Conservation (phyloP, 2,113 vertebrate species). For the Upupa epops region DNA sequence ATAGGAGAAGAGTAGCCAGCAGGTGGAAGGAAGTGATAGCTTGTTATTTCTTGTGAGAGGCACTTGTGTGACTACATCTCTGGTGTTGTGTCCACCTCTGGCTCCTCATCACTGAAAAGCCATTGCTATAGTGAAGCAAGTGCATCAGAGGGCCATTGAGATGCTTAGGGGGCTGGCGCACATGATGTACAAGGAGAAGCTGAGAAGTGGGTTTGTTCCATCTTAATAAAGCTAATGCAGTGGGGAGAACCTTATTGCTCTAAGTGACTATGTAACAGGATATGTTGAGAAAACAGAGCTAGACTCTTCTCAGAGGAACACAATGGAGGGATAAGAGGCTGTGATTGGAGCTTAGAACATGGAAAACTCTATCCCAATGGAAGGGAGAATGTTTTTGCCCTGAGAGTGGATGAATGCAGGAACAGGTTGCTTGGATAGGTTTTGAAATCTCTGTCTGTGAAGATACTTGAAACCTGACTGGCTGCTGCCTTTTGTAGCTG, state of each 20-base stretch:
- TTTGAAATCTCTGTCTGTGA: neutral
- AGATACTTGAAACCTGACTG: accelerated
- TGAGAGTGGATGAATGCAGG: neutral
- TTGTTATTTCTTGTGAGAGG: too few species aligned
- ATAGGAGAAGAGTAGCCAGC: too few species aligned
- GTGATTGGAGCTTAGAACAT: neutral
- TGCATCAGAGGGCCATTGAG: too few species aligned
- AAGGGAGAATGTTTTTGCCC: neutral
- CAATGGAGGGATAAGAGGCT: neutral
- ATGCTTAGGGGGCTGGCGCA: too few species aligned
- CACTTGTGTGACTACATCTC: too few species aligned
- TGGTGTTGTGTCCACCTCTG: too few species aligned
- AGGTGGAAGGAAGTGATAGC: too few species aligned
- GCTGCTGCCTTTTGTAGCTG: neutral
- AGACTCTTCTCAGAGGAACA: neutral
- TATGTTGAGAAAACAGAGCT: neutral
- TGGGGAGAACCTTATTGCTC: neutral
- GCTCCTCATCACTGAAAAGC: too few species aligned
- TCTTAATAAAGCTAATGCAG: neutral
- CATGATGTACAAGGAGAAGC: too few species aligned
- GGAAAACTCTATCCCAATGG: neutral
- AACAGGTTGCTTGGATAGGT: neutral
- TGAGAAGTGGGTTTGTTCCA: neutral
- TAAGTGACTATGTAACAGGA: neutral
- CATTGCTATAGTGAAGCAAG: too few species aligned